Conservation (phyloP, 2,797 vertebrate species). For the Gouania willdenowi region DNA sequence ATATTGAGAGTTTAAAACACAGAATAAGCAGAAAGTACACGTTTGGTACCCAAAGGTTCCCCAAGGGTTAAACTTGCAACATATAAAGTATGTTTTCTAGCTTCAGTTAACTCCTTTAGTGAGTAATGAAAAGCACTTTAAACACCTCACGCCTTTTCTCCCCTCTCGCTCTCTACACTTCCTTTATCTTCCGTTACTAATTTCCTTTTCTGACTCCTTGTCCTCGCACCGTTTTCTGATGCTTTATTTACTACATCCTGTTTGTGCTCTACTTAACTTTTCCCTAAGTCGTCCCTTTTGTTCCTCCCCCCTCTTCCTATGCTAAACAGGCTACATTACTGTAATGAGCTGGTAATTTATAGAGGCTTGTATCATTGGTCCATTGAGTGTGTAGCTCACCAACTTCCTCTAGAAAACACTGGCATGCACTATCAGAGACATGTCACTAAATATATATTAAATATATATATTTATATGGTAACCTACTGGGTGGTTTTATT, state of each 20-base stretch:
- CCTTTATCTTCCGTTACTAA: conserved; percentile 1
- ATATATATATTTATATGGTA: no score
- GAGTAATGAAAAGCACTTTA: conserved; percentile 69
- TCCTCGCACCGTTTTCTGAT: conserved; percentile 24
- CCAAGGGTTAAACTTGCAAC: no score
- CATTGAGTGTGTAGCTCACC: conserved; percentile 45
- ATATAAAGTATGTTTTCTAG: no score
- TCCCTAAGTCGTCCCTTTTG: conserved; percentile 2
- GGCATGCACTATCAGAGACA: conserved; percentile 10
- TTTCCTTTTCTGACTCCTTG: conserved; percentile 3
- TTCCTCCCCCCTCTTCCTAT: conserved; percentile 2
- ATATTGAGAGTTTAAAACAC: no score
- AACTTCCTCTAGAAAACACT: conserved; percentile 21
- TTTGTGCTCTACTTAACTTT: conserved; percentile 10
- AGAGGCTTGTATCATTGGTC: conserved; percentile 61
- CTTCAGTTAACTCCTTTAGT: no score
- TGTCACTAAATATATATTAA: conserved; percentile 12
- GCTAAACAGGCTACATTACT: conserved; percentile 66
- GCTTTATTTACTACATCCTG: conserved; percentile 8
- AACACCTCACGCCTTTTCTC: conserved; percentile 41
- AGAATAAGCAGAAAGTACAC: no score
- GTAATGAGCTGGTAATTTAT: conserved; percentile 73
- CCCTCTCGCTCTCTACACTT: background rate
- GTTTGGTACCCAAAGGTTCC: no score
- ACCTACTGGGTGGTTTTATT: no score